Conservation (phyloP, 2,113 vertebrate species). For the Carassius gibelio region DNA sequence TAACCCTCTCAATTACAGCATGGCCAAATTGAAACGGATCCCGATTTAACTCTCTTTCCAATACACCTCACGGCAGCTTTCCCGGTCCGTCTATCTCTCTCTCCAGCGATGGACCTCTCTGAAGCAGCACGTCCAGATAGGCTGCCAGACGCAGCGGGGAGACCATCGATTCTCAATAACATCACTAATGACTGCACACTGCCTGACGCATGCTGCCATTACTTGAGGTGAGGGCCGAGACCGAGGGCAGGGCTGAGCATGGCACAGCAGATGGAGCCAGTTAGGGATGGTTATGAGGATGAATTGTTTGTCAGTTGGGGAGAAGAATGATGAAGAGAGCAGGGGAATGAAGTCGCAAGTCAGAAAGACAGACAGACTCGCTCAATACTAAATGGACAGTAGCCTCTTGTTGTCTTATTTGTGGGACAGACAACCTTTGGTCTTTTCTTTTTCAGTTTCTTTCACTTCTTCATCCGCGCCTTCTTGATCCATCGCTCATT, state of each 20-base stretch:
- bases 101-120: neutral
- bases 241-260: slow-evolving; percentile 19
- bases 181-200: slow-evolving; percentile 39
- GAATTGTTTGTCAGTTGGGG: slow-evolving; percentile 32
- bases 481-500: slow-evolving; percentile 73
- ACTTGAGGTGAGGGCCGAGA: slow-evolving; percentile 37
- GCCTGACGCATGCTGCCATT: slow-evolving; percentile 41
- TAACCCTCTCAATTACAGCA: slow-evolving; percentile 46
- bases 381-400: slow-evolving; percentile 70
- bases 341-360: neutral
- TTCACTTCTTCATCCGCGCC: slow-evolving; percentile 41
- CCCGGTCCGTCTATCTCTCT: slow-evolving; percentile 25
- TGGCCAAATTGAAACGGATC: slow-evolving; percentile 51
- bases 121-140: neutral
- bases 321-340: slow-evolving; percentile 16
- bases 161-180: slow-evolving; percentile 45
- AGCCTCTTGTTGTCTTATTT: slow-evolving; percentile 58
- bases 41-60: slow-evolving; percentile 45
- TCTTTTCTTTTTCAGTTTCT: slow-evolving; percentile 12
- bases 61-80: slow-evolving; percentile 34
- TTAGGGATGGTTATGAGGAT: slow-evolving; percentile 40
- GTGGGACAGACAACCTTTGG: slow-evolving; percentile 68
- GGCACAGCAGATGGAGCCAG: slow-evolving; percentile 28
- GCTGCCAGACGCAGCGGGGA: slow-evolving; percentile 12
- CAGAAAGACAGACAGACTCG: slow-evolving; percentile 20